phyloP scores from a whole-genome alignment of 2,888 invertebrate species.

The Erpobdella octoculata region DNA sequence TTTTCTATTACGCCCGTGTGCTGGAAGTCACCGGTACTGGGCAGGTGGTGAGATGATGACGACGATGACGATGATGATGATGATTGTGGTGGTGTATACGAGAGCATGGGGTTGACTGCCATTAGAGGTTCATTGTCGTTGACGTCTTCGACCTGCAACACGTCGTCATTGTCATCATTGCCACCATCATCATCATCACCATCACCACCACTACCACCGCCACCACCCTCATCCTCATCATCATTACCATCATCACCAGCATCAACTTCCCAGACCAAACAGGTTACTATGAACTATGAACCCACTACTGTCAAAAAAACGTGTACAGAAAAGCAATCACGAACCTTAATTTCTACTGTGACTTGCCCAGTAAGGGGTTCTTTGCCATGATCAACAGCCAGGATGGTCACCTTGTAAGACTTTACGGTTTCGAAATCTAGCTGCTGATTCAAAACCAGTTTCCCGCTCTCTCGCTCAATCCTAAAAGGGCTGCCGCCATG shows the following conservation, averaged over 20 bases:
- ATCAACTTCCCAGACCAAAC: no score
- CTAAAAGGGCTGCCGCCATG: neutral
- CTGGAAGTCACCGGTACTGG: neutral
- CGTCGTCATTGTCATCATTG: neutral
- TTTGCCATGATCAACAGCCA: constrained; percentile 32
- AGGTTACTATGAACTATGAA: no score
- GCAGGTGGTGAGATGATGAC: neutral
- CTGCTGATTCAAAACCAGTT: constrained; percentile 8
- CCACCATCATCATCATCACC: neutral
- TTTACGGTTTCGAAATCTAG: constrained; percentile 27
- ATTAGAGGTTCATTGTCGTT: constrained; percentile 34
- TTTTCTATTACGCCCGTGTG: constrained; percentile 31
- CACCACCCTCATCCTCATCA: neutral
- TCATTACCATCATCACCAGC: neutral
- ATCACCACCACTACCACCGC: neutral
- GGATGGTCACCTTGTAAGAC: constrained; percentile 27
- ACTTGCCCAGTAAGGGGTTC: constrained; percentile 27
- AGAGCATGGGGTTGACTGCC: constrained; percentile 25
- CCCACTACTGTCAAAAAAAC: neutral
- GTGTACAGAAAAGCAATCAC: neutral
- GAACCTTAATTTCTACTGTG: constrained; percentile 24
- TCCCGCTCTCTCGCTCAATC: constrained; percentile 19
- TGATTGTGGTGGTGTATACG: neutral
- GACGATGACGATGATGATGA: constrained; percentile 5
- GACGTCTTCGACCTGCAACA: constrained; percentile 30